Evolutionary conservation across 2,888 invertebrate genomes (phyloP), one percentile per base, ranked within the genome.

Genomic region (Zaprionus lineosus): DNA sequence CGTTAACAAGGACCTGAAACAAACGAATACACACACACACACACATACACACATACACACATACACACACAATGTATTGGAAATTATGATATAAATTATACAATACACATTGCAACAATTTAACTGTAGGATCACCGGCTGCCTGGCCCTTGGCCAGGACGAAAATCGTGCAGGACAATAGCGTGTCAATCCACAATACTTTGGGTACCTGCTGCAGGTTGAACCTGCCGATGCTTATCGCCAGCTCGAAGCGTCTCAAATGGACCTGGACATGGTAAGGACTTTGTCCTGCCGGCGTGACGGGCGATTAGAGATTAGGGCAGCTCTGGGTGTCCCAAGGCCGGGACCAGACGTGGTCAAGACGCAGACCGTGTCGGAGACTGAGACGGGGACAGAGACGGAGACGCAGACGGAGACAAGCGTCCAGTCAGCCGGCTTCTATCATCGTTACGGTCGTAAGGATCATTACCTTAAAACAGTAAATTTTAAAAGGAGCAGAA

Each of bases 51-150:
- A 15, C 3, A 19, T 19, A 19, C 5, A 19, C 18, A 61, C 46
- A 21, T 34, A 53, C 43, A 43, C 28, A 24, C 28, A 72, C 61
- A 67, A 46, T 58, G 64, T 56, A 59, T 61, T 58, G 56, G 52
- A 62, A 82, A 82, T 82, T 82, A 82, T 82, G 82, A 84, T 81
- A 82, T 76, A 81, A 84, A 78, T 84, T 84, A 64, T 75, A 75
- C 73, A 77, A 73, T 77, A 69, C 77, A 84, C 84, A 77, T 78
- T 81, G 81, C 81, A 81, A 81, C 81, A 77, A 70, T 79, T 78
- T 66, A 52, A 64, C 63, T 28, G 58, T 9, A 9, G 3, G 43
- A 11, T 24, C 51, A 47, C 57, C 68, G 72, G 53, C 58, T 72
- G 77, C 55, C 53, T 47, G 56, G n/a, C n/a, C n/a, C n/a, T 50